Evolutionary conservation across 2,113 vertebrate genomes (phyloP).

Genomic region (Cygnus buccinator): DNA sequence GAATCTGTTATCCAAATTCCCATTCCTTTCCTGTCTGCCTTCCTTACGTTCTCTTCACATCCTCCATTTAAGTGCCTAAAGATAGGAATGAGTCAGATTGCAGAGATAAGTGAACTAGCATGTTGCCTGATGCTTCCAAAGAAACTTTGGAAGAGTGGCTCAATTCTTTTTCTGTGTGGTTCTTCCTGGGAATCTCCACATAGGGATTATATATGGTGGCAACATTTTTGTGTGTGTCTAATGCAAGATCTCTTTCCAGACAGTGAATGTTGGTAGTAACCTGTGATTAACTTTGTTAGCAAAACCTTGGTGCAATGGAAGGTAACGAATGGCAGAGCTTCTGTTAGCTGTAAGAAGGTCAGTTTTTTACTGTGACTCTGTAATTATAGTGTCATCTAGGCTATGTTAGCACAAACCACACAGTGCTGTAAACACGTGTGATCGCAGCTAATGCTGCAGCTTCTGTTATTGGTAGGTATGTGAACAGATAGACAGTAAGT

Average conservation of each 20-base stretch:
- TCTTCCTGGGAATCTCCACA: too few species aligned
- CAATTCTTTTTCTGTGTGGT: not conserved
- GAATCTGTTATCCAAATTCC: not conserved
- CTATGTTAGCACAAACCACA: not conserved
- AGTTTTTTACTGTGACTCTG: not conserved
- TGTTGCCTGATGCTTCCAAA: not conserved
- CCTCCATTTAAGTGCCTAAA: not conserved
- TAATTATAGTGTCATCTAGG: not conserved
- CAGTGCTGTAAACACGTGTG: not conserved
- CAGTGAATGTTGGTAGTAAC: not conserved
- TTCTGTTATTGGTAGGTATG: not conserved
- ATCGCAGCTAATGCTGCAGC: not conserved
- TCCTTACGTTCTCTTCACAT: not conserved
- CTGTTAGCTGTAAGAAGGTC: not conserved
- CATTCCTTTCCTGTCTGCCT: not conserved
- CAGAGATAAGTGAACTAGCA: too few species aligned
- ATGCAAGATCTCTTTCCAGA: not conserved
- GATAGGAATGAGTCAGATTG: not conserved
- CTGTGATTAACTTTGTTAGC: not conserved
- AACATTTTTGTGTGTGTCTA: not conserved
- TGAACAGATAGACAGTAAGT: too few species aligned
- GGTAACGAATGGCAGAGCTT: not conserved
- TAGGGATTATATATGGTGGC: not conserved
- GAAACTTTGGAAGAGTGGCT: not conserved
- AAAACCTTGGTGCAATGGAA: not conserved